These are phyloP conservation scores for Bos javanicus DNA, from an alignment of 2,113 vertebrate species.

Conservation along the genomic window DNA sequence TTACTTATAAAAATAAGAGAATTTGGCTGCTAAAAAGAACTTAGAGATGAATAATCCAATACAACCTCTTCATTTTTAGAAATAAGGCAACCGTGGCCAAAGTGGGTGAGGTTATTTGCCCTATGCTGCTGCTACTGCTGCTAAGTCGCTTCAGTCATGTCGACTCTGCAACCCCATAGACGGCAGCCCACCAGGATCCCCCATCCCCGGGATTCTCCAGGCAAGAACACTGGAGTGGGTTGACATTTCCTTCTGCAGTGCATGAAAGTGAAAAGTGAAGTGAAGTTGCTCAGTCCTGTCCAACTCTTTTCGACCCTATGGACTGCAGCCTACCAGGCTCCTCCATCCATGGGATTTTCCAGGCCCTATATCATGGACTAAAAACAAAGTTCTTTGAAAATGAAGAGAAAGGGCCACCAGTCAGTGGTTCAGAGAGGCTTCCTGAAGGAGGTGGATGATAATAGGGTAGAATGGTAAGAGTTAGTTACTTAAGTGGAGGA, in stretches of 20 bases:
- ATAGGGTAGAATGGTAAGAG: not conserved
- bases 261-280: no score
- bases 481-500: not conserved
- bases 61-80: not conserved
- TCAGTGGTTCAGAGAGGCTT: not conserved
- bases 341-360: no score
- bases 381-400: not conserved
- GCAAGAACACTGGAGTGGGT: no score
- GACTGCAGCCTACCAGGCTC: no score
- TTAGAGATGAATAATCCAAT: not conserved
- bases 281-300: no score
- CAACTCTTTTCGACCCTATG: no score
- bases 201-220: no score
- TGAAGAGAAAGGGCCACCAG: not conserved
- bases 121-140: no score
- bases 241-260: no score
- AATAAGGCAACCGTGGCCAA: not conserved
- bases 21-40: not conserved
- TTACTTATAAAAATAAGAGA: not conserved
- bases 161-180: no score
- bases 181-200: no score
- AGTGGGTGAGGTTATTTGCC: not conserved
- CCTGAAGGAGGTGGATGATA: not conserved
- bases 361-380: not conserved
- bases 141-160: no score